A percentile compares a stretch with the other conserved stretches of the same genome.
phyloP scores from a whole-genome alignment of 2,113 vertebrate species.

The Notiomystis cincta region DNA sequence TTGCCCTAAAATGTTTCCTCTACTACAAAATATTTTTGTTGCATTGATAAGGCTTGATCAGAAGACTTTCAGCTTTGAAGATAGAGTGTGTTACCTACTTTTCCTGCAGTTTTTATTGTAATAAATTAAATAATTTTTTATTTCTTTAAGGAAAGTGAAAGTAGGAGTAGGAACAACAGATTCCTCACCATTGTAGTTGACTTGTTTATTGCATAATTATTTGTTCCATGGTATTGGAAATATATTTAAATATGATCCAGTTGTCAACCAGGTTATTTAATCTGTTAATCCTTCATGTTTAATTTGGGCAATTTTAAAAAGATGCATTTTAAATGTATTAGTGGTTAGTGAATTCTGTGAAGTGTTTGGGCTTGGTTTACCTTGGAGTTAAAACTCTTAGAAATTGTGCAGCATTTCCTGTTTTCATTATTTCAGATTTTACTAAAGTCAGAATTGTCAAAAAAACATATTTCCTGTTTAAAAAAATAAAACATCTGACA shows the following conservation, averaged over 20 bases:
- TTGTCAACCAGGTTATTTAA: neutral
- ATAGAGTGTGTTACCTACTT: neutral
- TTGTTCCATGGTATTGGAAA: neutral
- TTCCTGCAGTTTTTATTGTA: neutral
- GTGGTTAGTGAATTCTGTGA: neutral
- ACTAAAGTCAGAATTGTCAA: neutral
- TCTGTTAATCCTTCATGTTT: neutral
- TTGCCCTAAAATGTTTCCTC: neutral
- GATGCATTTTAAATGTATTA: neutral
- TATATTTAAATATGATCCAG: neutral
- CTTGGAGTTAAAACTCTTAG: neutral
- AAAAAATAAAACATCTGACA: neutral
- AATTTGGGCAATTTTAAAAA: neutral
- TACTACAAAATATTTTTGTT: neutral
- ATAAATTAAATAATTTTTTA: neutral
- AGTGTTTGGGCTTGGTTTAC: neutral
- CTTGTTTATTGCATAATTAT: neutral
- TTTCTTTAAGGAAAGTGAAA: neutral
- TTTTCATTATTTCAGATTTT: neutral
- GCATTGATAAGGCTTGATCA: neutral
- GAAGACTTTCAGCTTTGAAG: neutral
- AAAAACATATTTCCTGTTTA: fast-evolving
- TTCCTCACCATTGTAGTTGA: neutral
- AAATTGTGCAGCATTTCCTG: neutral
- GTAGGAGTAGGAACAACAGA: neutral